Conservation (phyloP, 1,140 invertebrate genomes). For the Mesaphorura yosii region DNA sequence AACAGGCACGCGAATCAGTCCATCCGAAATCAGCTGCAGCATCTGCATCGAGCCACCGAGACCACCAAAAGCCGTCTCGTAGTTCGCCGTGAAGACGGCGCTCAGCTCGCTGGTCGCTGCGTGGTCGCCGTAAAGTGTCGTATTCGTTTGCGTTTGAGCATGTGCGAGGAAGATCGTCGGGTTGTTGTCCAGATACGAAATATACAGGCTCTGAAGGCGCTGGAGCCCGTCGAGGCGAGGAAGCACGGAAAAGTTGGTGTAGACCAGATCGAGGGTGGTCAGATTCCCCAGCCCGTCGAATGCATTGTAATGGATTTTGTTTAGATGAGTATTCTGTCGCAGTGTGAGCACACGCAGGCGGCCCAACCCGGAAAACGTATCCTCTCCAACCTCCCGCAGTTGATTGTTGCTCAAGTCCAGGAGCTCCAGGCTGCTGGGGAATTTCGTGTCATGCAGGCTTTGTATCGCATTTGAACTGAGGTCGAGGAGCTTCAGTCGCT, state of each 20-base stretch:
- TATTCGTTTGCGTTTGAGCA: too few relatives aligned
- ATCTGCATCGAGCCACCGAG: too few relatives aligned
- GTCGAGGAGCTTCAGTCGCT: constrained; percentile 11
- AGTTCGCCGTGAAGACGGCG: too few relatives aligned
- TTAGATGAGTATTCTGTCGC: constrained; percentile 12
- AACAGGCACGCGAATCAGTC: too few relatives aligned
- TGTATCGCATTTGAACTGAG: constrained; percentile 13
- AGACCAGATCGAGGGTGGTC: constrained; percentile 14
- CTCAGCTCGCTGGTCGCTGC: too few relatives aligned
- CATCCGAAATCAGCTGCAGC: too few relatives aligned
- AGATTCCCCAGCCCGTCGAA: constrained; percentile 19
- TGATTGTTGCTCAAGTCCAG: constrained; percentile 18
- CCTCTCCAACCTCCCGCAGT: constrained; percentile 13
- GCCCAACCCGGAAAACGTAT: constrained; percentile 18
- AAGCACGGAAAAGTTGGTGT: constrained; percentile 4
- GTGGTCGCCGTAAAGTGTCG: too few relatives aligned
- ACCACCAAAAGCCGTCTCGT: too few relatives aligned
- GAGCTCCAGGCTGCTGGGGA: constrained; percentile 13
- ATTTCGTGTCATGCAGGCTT: constrained; percentile 6
- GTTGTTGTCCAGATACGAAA: too few relatives aligned
- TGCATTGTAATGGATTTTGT: constrained; percentile 12
- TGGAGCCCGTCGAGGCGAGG: constrained; percentile 17
- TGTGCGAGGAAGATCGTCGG: too few relatives aligned
- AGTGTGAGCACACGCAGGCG: constrained; percentile 7
- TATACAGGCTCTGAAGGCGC: too few relatives aligned